Base-by-base conservation (phyloP, 2,113 vertebrate genomes). In the Oenanthe melanoleuca region DNA sequence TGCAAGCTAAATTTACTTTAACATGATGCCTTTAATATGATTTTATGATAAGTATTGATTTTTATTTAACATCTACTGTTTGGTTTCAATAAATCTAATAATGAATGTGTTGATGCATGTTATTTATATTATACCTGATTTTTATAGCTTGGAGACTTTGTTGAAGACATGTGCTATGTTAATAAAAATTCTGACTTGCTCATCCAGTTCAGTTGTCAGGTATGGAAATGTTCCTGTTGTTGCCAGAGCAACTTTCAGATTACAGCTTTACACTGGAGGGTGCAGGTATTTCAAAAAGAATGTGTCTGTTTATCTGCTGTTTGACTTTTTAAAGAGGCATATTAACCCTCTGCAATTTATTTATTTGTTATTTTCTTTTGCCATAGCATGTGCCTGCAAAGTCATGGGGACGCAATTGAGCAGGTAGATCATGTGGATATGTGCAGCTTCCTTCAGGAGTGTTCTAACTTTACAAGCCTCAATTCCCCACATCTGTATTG, bases 41-140 rank as follows among this genome's bases (percentile, higher is more conserved):
- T 93, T 95, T 93, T 90, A 93, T 77, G 50, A 86, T 91, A 73
- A 80, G 8, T 52, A 90, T 94, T 3, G 69, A 95, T 96, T 96
- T 94, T 93, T 86, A 88, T 93, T 96, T 95, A 96, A 38, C 52
- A 63, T 86, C 47, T 49, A 80, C 17, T 44, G 8, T 90, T 88
- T 86, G 44, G 26, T 78, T 90, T 88, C 83, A 93, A 60, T 93
- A 94, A 92, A 90, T 74, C 49, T 83, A 92, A 91, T 94, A 96
- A 86, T 80, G 60, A 94, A 50, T 52, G 23, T 56, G 72, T 83
- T 94, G 88, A 77, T 90, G 75, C 44, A 74, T 78, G 47, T 49
- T 86, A 92, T 97, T 96, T 92, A 78, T 59, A 1, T 84, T 94
- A 88, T 64, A 86, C 81, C 17, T 44, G 26, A 74, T 9, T 80